Percentiles rank a stretch among this genome's conserved stretches.
Conservation (phyloP, 2,797 vertebrate genomes). For the Enteromius treurensis region DNA sequence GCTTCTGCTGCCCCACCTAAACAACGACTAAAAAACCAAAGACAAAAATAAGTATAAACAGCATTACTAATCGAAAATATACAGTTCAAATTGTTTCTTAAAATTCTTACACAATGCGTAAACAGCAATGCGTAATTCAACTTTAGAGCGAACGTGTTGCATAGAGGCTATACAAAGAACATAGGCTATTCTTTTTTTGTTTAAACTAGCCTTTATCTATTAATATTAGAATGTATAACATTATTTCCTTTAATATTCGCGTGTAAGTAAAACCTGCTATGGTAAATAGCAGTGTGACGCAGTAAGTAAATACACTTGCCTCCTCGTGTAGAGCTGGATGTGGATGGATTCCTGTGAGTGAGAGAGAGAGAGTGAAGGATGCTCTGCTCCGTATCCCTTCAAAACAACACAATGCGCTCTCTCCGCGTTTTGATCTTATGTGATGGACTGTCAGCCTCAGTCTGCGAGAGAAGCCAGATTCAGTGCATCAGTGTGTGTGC, state of each 20-base stretch:
- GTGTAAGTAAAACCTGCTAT: neutral
- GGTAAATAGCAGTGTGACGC: slow-evolving; percentile 52
- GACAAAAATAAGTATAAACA: neutral
- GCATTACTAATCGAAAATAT: neutral
- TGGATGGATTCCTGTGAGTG: slow-evolving; percentile 15
- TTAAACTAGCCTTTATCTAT: neutral
- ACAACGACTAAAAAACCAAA: neutral
- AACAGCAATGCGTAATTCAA: neutral
- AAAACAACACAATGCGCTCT: slow-evolving; percentile 12
- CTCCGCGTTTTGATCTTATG: slow-evolving; percentile 4
- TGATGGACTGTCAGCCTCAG: slow-evolving; percentile 15
- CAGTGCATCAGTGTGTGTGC: slow-evolving; percentile 12
- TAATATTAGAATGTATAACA: neutral
- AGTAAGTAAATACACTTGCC: slow-evolving; percentile 60
- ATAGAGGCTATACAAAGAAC: neutral
- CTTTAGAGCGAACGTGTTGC: slow-evolving; percentile 16
- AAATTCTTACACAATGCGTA: neutral
- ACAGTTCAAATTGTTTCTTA: neutral
- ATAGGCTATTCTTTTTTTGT: neutral
- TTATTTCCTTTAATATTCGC: neutral
- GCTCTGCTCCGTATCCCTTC: slow-evolving; percentile 28
- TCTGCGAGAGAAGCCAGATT: slow-evolving; percentile 17
- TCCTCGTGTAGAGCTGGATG: slow-evolving; percentile 41
- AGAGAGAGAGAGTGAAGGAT: slow-evolving; percentile 26
- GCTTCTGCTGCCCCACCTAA: slow-evolving; percentile 15